Conservation (phyloP, 2,888 invertebrate species). For the Xestia c-nigrum region DNA sequence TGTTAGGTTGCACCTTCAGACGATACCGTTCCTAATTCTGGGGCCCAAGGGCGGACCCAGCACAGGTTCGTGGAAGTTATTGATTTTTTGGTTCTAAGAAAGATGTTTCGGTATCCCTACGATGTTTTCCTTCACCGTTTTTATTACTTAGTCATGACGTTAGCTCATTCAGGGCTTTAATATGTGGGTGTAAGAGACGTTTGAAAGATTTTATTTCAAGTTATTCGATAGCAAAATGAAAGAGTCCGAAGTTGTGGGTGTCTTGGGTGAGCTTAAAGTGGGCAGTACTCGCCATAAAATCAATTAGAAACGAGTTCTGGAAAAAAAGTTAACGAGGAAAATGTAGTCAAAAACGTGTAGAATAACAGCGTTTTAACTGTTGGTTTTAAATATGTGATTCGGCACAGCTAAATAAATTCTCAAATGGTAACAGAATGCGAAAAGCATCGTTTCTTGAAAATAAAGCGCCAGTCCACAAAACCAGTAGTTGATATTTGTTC, state of each 20-base stretch:
- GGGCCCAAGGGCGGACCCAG: no score
- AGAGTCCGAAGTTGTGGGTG: background rate
- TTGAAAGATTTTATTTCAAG: background rate
- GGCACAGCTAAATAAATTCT: background rate
- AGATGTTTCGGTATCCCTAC: background rate
- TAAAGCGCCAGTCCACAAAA: background rate
- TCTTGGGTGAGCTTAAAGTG: background rate
- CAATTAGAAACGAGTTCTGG: background rate
- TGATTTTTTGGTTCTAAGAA: background rate
- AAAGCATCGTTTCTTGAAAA: background rate
- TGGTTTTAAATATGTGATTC: background rate
- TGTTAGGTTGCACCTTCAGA: background rate
- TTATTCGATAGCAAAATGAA: background rate
- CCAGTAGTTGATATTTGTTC: background rate
- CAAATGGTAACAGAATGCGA: background rate
- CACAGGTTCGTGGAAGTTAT: no score
- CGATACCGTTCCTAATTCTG: background rate
- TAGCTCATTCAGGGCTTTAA: background rate
- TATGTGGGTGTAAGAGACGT: background rate
- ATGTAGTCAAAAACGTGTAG: background rate
- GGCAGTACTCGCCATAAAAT: background rate
- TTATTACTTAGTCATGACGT: background rate
- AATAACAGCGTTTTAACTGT: background rate
- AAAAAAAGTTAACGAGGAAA: background rate
- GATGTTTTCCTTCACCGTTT: background rate